These are phyloP conservation scores for Anagrus nilaparvatae DNA, from an alignment of 1,140 invertebrate genomes.

Conservation along the genomic window DNA sequence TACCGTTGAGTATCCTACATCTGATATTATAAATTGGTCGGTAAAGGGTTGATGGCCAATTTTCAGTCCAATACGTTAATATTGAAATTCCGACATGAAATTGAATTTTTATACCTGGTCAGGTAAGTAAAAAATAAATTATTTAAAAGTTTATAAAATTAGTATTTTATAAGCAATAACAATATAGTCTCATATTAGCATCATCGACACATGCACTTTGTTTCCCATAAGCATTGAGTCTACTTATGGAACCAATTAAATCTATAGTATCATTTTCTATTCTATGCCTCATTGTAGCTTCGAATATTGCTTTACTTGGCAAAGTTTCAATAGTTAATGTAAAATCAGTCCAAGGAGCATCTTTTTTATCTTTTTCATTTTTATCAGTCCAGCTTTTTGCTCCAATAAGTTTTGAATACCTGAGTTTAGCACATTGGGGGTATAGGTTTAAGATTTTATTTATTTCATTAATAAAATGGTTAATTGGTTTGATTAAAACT, in stretches of 20 bases:
- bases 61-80: too few relatives aligned
- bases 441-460: slow-evolving; percentile 52
- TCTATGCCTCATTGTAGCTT: slow-evolving; percentile 52
- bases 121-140: too few relatives aligned
- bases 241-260: slow-evolving; percentile 54
- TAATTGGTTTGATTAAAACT: slow-evolving; percentile 41
- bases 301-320: slow-evolving; percentile 65
- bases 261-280: slow-evolving; percentile 38
- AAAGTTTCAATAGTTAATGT: slow-evolving; percentile 53
- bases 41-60: too few relatives aligned
- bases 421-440: slow-evolving; percentile 48
- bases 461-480: slow-evolving; percentile 49
- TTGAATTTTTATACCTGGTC: too few relatives aligned
- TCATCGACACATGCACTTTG: slow-evolving; percentile 69
- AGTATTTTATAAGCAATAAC: slow-evolving; percentile 51
- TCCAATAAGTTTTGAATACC: slow-evolving; percentile 44
- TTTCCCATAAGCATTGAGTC: slow-evolving; percentile 71
- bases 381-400: slow-evolving; percentile 40
- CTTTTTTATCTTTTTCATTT: slow-evolving; percentile 9
- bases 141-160: too few relatives aligned
- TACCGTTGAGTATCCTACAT: too few relatives aligned
- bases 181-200: slow-evolving; percentile 65
- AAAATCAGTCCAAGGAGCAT: slow-evolving; percentile 44
- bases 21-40: too few relatives aligned
- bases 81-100: too few relatives aligned